Percentiles rank a stretch among this genome's conserved stretches.
These are phyloP conservation scores for Oligia latruncula DNA, from an alignment of 2,888 invertebrate genomes.

Conservation along the genomic window DNA sequence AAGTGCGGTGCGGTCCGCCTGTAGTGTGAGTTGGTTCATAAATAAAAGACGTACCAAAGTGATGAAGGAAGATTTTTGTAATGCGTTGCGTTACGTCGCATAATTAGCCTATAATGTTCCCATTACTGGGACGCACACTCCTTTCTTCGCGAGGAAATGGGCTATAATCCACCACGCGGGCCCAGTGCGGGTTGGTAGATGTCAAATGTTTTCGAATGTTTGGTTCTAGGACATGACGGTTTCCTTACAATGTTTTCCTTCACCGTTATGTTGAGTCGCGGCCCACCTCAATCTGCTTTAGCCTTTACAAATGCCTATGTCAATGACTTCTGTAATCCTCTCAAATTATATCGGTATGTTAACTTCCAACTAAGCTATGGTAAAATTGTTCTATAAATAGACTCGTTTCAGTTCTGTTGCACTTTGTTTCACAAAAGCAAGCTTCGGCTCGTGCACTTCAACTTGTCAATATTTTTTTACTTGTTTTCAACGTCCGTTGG, in stretches of 20 bases:
- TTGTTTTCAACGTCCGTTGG: conserved; percentile 30
- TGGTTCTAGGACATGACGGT: background rate
- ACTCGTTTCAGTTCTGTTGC: conserved; percentile 10
- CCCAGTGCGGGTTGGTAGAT: background rate
- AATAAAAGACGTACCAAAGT: background rate
- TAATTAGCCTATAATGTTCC: background rate
- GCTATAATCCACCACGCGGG: background rate
- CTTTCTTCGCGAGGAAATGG: background rate
- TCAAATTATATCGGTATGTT: conserved; percentile 17
- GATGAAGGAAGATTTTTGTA: background rate
- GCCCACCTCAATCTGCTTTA: background rate
- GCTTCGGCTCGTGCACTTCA: conserved; percentile 32
- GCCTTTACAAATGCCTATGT: background rate
- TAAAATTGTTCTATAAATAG: conserved; percentile 35
- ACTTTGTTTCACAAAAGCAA: conserved; percentile 41
- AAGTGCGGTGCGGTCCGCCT: background rate
- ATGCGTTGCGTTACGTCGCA: background rate
- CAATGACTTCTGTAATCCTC: conserved; percentile 9
- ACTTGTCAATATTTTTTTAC: conserved; percentile 37
- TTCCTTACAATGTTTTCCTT: background rate
- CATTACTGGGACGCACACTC: background rate
- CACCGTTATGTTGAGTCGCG: background rate
- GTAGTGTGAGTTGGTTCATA: background rate
- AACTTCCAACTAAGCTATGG: conserved; percentile 1
- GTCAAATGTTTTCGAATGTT: background rate